Conservation (phyloP, 2,797 vertebrate genomes). For the Buceros bicornis region DNA sequence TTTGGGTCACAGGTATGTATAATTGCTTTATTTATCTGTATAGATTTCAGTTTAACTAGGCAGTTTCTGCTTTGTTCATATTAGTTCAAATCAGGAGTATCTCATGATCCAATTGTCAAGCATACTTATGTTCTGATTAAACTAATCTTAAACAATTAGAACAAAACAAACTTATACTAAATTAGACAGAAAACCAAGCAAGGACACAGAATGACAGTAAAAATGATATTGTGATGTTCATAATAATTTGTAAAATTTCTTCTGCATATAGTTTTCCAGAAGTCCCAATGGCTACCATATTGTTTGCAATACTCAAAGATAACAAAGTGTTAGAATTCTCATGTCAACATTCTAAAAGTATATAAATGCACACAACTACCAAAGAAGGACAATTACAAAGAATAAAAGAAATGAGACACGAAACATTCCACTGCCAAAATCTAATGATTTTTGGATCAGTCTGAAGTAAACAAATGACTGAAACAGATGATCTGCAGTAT, state of each 20-base stretch:
- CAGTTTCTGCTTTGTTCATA: neutral
- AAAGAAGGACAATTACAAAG: neutral
- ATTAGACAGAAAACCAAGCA: neutral
- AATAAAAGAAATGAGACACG: neutral
- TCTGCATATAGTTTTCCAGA: neutral
- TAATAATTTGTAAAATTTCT: neutral
- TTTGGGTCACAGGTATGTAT: neutral
- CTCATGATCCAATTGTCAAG: neutral
- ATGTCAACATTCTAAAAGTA: neutral
- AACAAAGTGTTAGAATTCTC: neutral
- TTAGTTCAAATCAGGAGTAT: neutral
- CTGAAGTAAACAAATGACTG: neutral
- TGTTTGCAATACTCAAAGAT: neutral
- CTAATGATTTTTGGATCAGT: neutral
- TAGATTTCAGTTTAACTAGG: neutral
- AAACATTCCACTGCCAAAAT: neutral
- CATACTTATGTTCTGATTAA: neutral
- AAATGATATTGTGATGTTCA: neutral
- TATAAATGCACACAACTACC: neutral
- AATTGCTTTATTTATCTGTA: neutral
- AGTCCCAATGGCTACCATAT: neutral
- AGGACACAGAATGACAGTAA: neutral
- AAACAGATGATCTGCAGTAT: neutral
- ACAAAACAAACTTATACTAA: neutral
- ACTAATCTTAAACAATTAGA: neutral